Base-by-base conservation (phyloP, 1,140 invertebrate genomes). In the Pseudomyrmex cubaensis region DNA sequence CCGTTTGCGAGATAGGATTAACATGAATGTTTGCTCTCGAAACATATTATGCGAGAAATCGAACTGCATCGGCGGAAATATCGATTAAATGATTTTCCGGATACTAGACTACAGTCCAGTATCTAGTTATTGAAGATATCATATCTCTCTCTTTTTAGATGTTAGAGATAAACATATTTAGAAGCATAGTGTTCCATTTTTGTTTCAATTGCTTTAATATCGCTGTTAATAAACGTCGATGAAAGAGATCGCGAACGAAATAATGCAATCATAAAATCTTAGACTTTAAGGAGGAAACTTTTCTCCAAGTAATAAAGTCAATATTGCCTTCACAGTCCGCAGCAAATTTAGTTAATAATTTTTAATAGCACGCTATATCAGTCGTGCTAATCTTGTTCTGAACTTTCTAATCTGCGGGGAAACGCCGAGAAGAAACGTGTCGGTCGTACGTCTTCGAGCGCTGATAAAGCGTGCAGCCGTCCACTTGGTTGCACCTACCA, bases 401-500 rank as follows among this genome's bases (percentile, higher is more conserved):
- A 70, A 78, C 64, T 78, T 72, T 50, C 54, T 50, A 77, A 70
- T 72, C 20, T 25, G 76, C 48, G 17, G 46, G 48, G 25, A 48
- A 61, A 59, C 85, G 1, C 13, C 20, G 57, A 15, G 54, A 63
- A 69, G 22, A 78, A 67, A 64, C 54, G 61, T 35, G 35, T 86
- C 66, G 83, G 76, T 72, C 85, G 80, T 66, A 77, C n/a, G 61
- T 84, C 82, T 66, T 57, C 50, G 78, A 20, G 52, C 25, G 63
- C 69, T 84, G 82, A 87, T 87, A 87, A 87, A 87, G 50, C 75
- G 76, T 57, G 52, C 50, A 59, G 57, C 50, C 75, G 70, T 80
- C 63, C 70, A 75, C 62, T 61, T 85, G 10, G 85, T 82, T 76
- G 75, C 75, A 64, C 57, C 85, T 35, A 63, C 69, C 62, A 76